Evolutionary conservation across 2,888 invertebrate genomes (phyloP).

Genomic region (Cecidostiba fungosa): DNA sequence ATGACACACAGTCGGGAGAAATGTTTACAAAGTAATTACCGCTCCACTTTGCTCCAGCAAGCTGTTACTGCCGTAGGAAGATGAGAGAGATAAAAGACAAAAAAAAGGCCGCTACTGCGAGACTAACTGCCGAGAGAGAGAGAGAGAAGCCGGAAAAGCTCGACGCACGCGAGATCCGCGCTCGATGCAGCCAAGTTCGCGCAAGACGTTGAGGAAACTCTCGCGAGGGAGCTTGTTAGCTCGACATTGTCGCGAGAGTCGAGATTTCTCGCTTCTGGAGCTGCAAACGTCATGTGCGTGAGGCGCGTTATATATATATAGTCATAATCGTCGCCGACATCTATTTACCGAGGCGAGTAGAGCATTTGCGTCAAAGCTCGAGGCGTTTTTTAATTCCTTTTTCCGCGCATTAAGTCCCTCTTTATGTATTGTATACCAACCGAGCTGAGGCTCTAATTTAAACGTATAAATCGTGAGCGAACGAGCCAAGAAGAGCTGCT

Average conservation of each 20-base stretch:
- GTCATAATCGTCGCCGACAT: background rate
- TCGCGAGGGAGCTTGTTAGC: slow-evolving; percentile 36
- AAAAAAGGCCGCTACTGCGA: background rate
- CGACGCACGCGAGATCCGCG: slow-evolving; percentile 1
- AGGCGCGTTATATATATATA: background rate
- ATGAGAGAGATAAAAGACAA: slow-evolving; percentile 18
- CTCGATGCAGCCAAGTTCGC: slow-evolving; percentile 7
- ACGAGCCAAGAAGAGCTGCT: background rate
- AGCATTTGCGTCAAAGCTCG: slow-evolving; percentile 15
- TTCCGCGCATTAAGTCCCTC: slow-evolving; percentile 51
- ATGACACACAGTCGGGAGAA: slow-evolving; percentile 24
- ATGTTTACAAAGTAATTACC: slow-evolving; percentile 51
- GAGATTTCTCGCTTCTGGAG: slow-evolving; percentile 41
- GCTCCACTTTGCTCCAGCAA: slow-evolving; percentile 9
- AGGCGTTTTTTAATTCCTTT: slow-evolving; percentile 41
- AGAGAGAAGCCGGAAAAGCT: background rate
- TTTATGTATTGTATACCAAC: slow-evolving; percentile 2
- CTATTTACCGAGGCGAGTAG: slow-evolving; percentile 29
- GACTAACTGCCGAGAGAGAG: background rate
- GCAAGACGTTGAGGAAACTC: background rate
- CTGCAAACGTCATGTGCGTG: background rate
- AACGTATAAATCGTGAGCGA: slow-evolving; percentile 45
- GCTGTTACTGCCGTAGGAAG: background rate
- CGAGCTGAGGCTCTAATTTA: slow-evolving; percentile 40
- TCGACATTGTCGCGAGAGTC: slow-evolving; percentile 21